Evolutionary conservation across 2,888 invertebrate species (phyloP).

Genomic region (Icerya purchasi): DNA sequence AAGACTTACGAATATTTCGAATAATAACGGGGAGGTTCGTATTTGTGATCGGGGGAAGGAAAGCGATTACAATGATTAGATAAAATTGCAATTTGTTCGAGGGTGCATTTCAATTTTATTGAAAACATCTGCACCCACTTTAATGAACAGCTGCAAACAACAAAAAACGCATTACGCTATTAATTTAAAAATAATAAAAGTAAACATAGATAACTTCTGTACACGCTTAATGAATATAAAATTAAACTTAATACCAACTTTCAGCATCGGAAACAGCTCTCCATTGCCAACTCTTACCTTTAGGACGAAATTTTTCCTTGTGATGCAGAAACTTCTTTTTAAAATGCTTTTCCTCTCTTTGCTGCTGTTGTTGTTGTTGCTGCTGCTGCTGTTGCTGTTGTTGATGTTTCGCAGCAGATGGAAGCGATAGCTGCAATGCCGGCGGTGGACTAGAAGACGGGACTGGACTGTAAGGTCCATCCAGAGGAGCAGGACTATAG

Average conservation of each 20-base stretch:
- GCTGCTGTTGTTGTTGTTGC: conserved; percentile 22
- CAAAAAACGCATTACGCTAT: no score
- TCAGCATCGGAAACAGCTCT: conserved; percentile 15
- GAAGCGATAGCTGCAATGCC: conserved; percentile 27
- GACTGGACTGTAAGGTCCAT: conserved; percentile 24
- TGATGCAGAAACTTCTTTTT: conserved; percentile 62
- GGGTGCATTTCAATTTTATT: no score
- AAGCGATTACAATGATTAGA: no score
- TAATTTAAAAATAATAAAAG: no score
- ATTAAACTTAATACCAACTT: conserved; percentile 19
- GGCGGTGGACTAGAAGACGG: conserved; percentile 27
- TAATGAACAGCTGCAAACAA: no score
- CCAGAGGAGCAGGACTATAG: conserved; percentile 20
- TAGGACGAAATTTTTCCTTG: conserved; percentile 44
- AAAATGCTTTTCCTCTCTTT: conserved; percentile 36
- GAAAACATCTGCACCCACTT: no score
- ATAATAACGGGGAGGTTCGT: no score
- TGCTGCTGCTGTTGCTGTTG: conserved; percentile 21
- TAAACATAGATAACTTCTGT: not conserved
- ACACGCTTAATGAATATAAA: no score
- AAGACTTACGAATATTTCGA: no score
- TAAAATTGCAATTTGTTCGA: no score
- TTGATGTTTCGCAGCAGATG: conserved; percentile 36
- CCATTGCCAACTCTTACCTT: conserved; percentile 55
- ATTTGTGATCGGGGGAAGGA: no score